These are phyloP conservation scores for Potamarius usumacintae DNA, from an alignment of 2,113 vertebrate genomes.

Conservation along the genomic window DNA sequence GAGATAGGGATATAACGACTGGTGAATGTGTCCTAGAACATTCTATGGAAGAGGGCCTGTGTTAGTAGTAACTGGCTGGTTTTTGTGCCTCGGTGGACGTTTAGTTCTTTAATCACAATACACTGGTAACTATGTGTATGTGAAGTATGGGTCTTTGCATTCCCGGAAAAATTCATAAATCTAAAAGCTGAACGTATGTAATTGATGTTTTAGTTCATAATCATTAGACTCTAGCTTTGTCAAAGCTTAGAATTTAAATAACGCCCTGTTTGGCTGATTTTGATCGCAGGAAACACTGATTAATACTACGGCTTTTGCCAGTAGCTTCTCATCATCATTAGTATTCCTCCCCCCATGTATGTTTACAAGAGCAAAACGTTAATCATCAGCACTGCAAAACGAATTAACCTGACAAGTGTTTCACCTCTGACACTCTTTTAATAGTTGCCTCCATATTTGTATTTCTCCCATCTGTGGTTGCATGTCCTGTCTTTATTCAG, in stretches of 20 bases:
- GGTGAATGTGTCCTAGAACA: conserved; percentile 20
- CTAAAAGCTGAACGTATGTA: neutral
- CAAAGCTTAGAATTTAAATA: neutral
- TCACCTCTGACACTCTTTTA: neutral
- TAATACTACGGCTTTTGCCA: neutral
- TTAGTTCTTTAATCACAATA: neutral
- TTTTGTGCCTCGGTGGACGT: neutral
- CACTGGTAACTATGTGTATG: neutral
- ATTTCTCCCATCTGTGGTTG: neutral
- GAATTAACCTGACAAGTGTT: neutral
- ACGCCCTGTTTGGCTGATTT: neutral
- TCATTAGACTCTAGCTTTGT: neutral
- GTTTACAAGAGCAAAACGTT: neutral
- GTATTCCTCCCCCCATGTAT: neutral
- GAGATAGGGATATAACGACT: neutral
- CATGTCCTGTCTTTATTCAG: neutral
- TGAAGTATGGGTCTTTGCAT: neutral
- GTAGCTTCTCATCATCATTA: neutral
- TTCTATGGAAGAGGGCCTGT: neutral
- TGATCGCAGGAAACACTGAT: neutral
- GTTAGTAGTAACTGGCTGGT: neutral
- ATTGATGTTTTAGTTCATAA: neutral
- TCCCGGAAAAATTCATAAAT: neutral
- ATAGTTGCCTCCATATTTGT: neutral
- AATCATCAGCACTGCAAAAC: no score